phyloP scores from a whole-genome alignment of 1,140 invertebrate species.

The Cardiocondyla obscurior region DNA sequence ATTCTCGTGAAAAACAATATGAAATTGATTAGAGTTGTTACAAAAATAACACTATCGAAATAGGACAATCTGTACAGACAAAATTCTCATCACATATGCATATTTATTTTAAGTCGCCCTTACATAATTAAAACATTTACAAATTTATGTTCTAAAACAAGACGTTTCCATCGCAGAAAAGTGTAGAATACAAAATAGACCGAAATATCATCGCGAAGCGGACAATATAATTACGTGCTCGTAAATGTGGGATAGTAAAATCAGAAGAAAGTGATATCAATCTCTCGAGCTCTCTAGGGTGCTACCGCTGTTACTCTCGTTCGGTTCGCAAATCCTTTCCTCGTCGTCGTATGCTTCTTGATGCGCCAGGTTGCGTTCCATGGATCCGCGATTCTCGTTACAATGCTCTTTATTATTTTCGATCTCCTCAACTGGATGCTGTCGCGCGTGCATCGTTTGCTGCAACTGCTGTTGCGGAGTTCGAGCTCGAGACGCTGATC shows the following conservation, averaged over 20 bases:
- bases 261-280: not conserved
- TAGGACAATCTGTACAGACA: not conserved
- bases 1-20: not conserved
- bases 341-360: not conserved
- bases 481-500: constrained; percentile 8
- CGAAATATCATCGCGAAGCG: not conserved
- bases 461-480: constrained; percentile 9
- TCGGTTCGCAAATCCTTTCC: constrained; percentile 23
- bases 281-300: constrained; percentile 38
- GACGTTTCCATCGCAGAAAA: not conserved
- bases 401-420: constrained; percentile 24
- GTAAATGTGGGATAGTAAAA: not conserved
- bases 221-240: not conserved
- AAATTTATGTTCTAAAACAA: constrained; percentile 6
- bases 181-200: constrained; percentile 30
- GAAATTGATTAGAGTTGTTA: not conserved
- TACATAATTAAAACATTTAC: constrained; percentile 1
- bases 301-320: constrained; percentile 56
- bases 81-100: not conserved
- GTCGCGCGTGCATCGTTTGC: constrained; percentile 1
- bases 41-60: not conserved
- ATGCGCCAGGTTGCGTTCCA: not conserved
- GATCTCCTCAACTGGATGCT: constrained; percentile 5
- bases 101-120: constrained; percentile 12
- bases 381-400: constrained; percentile 10